A percentile compares a stretch with the other conserved stretches of the same genome.
Conservation (phyloP, 2,797 vertebrate genomes). For the Aratinga solstitialis region DNA sequence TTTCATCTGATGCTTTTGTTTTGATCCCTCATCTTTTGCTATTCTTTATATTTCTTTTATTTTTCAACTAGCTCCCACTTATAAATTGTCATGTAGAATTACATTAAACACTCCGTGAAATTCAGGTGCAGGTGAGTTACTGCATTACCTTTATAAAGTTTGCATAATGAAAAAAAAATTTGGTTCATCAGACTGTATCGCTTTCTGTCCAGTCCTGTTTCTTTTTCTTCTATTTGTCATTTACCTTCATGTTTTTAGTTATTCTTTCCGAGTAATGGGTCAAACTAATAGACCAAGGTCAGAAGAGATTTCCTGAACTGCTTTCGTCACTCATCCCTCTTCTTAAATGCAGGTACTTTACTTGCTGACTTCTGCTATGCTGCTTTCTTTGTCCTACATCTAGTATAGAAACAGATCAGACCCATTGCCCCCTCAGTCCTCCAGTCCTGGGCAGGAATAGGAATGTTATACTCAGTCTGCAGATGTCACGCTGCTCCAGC, state of each 20-base stretch:
- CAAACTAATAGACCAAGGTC: not conserved
- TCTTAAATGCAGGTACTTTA: not conserved
- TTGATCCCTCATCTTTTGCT: not conserved
- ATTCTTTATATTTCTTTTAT: not conserved
- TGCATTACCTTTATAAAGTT: not conserved
- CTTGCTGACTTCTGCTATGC: not conserved
- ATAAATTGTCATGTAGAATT: not conserved
- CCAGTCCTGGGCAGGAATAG: not conserved
- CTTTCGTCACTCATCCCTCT: not conserved
- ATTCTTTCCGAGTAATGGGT: not conserved
- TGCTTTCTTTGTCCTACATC: fast-evolving
- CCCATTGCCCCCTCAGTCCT: fast-evolving
- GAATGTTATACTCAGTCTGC: fast-evolving
- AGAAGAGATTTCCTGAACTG: not conserved
- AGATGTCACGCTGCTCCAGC: fast-evolving
- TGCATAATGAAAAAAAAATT: not conserved
- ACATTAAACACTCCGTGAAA: not conserved
- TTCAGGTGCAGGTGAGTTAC: not conserved
- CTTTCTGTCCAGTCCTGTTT: not conserved
- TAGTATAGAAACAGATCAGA: not conserved
- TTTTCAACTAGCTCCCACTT: not conserved
- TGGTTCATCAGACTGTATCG: not conserved
- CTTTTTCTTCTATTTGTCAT: not conserved
- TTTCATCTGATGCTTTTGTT: not conserved
- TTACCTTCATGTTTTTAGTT: not conserved